phyloP scores from a whole-genome alignment of 1,140 invertebrate species.

The Protaetia brevitarsis region DNA sequence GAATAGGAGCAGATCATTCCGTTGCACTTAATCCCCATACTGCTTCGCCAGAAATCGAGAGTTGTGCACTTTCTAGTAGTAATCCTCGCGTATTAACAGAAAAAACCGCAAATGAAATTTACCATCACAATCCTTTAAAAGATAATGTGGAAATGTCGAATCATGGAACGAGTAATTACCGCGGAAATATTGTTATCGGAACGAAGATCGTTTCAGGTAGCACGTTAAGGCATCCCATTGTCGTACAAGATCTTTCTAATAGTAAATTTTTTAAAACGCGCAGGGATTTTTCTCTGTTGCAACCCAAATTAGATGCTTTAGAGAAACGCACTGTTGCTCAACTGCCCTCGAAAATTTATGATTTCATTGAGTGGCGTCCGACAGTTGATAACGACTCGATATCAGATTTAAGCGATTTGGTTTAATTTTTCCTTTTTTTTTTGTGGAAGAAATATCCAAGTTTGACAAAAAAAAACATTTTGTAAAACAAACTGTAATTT shows the following conservation, averaged over 20 bases:
- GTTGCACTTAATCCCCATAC: neutral
- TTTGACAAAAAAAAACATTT: no score
- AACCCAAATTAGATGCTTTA: neutral
- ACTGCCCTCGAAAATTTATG: conserved; percentile 6
- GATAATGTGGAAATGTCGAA: neutral
- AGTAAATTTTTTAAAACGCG: neutral
- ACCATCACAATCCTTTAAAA: neutral
- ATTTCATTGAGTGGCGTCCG: neutral
- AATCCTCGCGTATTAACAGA: neutral
- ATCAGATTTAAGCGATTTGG: conserved; percentile 28
- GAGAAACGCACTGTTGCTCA: neutral
- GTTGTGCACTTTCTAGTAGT: neutral
- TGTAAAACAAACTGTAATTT: no score
- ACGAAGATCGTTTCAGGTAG: neutral
- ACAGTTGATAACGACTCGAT: neutral
- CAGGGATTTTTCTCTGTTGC: neutral
- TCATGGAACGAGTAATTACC: neutral
- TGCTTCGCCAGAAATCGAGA: neutral
- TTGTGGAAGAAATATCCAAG: no score
- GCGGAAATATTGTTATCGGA: neutral
- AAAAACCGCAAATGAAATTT: neutral
- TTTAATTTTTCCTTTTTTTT: conserved; percentile 24
- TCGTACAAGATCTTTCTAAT: neutral
- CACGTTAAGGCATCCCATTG: neutral
- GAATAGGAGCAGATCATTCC: neutral